Conservation (phyloP, 2,888 invertebrate species). For the Petrolisthes cinctipes region DNA sequence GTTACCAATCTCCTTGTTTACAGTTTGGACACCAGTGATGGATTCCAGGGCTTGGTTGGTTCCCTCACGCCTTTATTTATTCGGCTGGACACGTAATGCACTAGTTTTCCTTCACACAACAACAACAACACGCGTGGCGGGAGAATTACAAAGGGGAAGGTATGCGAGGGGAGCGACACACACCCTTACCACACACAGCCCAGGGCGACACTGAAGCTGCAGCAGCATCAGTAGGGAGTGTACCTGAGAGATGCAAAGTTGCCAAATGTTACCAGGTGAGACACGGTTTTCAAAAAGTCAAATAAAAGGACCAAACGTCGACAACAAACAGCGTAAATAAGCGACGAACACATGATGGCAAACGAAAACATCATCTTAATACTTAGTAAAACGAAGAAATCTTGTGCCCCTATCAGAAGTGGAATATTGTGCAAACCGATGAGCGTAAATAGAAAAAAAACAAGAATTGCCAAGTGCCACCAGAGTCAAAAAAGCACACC, state of each 20-base stretch:
- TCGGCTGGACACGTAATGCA: no score
- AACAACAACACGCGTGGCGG: slow-evolving; percentile 9
- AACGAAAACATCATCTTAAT: background rate
- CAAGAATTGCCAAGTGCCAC: background rate
- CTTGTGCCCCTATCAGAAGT: background rate
- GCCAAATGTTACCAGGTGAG: slow-evolving; percentile 16
- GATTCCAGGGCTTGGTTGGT: no score
- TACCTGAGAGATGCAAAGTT: slow-evolving; percentile 3
- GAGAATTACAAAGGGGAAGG: slow-evolving; percentile 8
- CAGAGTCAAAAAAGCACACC: background rate
- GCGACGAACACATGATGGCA: background rate
- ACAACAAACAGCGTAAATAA: background rate
- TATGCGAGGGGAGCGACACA: background rate
- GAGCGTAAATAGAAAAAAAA: background rate
- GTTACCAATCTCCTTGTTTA: no score
- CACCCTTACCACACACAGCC: background rate
- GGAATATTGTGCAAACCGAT: background rate
- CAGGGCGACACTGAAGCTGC: slow-evolving; percentile 3
- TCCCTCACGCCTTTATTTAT: no score
- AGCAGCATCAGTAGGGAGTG: slow-evolving; percentile 18
- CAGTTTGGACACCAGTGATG: no score
- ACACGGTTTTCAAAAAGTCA: background rate
- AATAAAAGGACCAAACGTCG: background rate
- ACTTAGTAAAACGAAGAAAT: background rate
- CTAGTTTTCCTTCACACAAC: background rate